Conservation (phyloP, 1,140 invertebrate species). For the Rhopalosiphum maidis region DNA sequence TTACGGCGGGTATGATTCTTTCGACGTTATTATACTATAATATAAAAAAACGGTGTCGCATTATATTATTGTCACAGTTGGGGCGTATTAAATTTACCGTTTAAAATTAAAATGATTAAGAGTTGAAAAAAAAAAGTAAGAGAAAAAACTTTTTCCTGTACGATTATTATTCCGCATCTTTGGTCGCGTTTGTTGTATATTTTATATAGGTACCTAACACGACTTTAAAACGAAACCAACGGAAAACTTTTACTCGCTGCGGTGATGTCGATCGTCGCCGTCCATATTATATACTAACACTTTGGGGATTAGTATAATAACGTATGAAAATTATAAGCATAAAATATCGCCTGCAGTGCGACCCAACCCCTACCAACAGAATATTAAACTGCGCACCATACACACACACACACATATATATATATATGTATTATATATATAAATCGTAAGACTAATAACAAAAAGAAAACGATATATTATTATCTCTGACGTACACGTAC, state of each 20-base stretch:
- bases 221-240: not conserved
- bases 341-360: not conserved
- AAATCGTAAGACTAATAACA: no score
- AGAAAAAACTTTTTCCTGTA: not conserved
- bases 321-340: not conserved
- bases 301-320: not conserved
- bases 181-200: not conserved
- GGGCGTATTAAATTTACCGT: not conserved
- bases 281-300: not conserved
- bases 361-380: not conserved
- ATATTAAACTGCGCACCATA: not conserved
- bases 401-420: no score
- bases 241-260: not conserved
- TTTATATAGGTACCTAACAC: not conserved
- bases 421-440: not conserved
- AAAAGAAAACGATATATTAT: no score
- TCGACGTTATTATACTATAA: not conserved
- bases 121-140: not conserved
- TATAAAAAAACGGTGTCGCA: not conserved
- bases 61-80: not conserved
- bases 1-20: not conserved
- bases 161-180: not conserved
- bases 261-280: not conserved
- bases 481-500: not conserved
- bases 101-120: constrained; percentile 11